Evolutionary conservation across 2,113 vertebrate genomes (phyloP).

Genomic region (Andinoacara biseriatus): DNA sequence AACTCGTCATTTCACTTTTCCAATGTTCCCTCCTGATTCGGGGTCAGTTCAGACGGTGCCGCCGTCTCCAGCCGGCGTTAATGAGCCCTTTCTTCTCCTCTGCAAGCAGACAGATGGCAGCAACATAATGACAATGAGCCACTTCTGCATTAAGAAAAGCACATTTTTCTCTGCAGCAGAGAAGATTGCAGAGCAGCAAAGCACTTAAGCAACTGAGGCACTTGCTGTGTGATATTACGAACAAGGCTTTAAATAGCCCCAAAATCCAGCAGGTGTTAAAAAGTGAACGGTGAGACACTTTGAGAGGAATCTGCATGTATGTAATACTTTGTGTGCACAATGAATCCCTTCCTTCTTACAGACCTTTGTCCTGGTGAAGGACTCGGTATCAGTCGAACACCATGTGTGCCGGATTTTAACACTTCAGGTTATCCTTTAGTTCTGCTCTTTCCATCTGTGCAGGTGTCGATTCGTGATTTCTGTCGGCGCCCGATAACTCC

Average conservation of each 20-base stretch:
- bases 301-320: slow-evolving; percentile 1
- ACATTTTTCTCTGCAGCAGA: slow-evolving; percentile 8
- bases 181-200: slow-evolving; percentile 31
- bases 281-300: neutral
- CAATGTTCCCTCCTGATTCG: neutral
- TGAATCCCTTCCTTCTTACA: slow-evolving; percentile 4
- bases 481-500: slow-evolving; percentile 27
- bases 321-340: slow-evolving; percentile 13
- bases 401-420: neutral
- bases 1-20: slow-evolving; percentile 6
- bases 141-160: slow-evolving; percentile 3
- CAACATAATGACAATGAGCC: slow-evolving; percentile 13
- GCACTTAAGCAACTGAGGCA: slow-evolving; percentile 22
- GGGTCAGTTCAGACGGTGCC: neutral
- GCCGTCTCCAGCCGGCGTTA: slow-evolving; percentile 23
- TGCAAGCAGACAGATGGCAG: slow-evolving; percentile 5
- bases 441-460: neutral
- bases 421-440: slow-evolving; percentile 4
- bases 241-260: slow-evolving; percentile 12
- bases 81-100: slow-evolving; percentile 8
- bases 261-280: slow-evolving; percentile 19
- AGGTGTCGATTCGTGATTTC: slow-evolving; percentile 6
- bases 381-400: slow-evolving; percentile 12
- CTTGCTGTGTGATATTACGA: slow-evolving; percentile 31
- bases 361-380: neutral